These are phyloP conservation scores for Rhabdomys dilectus DNA, from an alignment of 2,113 vertebrate species.

Conservation along the genomic window DNA sequence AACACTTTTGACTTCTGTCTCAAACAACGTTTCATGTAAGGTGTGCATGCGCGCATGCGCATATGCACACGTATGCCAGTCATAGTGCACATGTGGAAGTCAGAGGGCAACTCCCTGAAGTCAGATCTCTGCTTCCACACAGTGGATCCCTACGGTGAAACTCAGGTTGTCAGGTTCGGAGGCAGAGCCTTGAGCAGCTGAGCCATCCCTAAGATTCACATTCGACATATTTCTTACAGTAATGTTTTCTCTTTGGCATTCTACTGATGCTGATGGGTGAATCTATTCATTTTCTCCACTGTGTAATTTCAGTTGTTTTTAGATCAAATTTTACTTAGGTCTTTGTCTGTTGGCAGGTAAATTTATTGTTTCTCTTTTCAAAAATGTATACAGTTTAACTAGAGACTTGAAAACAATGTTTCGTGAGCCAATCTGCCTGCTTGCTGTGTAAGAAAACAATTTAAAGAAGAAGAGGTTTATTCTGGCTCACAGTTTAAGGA, in stretches of 20 bases:
- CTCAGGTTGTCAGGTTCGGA: not conserved
- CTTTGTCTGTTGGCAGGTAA: not conserved
- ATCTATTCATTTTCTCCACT: not conserved
- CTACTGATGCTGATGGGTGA: not conserved
- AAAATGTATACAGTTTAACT: not conserved
- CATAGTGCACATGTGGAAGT: not conserved
- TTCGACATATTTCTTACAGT: not conserved
- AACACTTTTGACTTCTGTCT: not conserved
- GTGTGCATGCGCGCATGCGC: not conserved
- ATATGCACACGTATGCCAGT: accelerated
- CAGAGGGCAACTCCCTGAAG: not conserved
- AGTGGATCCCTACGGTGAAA: not conserved
- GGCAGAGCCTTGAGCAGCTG: not conserved
- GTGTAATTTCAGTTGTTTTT: not conserved
- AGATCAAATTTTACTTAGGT: not conserved
- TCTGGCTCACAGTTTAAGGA: not conserved
- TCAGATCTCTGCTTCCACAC: too few relatives aligned
- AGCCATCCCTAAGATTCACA: too few relatives aligned
- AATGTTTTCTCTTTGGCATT: not conserved
- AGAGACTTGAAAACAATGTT: not conserved
- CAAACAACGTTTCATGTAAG: not conserved
- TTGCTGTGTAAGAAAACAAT: not conserved
- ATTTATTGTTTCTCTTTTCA: not conserved
- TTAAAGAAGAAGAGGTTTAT: not conserved
- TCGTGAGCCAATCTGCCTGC: not conserved